Conservation (phyloP, 2,113 vertebrate genomes). For the Oxyura jamaicensis region DNA sequence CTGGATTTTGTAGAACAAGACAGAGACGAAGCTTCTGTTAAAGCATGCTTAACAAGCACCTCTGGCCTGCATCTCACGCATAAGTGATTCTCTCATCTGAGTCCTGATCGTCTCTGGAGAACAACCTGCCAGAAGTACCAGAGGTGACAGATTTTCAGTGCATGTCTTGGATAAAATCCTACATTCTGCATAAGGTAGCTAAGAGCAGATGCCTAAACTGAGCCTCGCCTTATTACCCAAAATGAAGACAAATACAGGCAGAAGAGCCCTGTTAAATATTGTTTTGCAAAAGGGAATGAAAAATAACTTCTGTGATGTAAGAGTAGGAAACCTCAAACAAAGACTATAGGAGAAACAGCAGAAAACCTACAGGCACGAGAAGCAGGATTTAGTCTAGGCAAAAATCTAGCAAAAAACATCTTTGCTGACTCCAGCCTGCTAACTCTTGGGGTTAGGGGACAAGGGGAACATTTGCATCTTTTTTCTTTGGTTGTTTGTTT, state of each 20-base stretch:
- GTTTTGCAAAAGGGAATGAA: not conserved
- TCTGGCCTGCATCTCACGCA: not conserved
- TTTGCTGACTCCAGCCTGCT: not conserved
- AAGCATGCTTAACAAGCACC: not conserved
- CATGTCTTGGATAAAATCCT: slow-evolving; percentile 32
- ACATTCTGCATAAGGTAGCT: not conserved
- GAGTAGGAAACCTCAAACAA: not conserved
- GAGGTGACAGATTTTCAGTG: slow-evolving; percentile 18
- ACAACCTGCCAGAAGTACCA: slow-evolving; percentile 1
- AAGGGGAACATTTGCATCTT: not conserved
- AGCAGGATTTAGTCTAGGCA: not conserved
- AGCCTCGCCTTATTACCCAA: not conserved
- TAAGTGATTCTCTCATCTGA: slow-evolving; percentile 26
- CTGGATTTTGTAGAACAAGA: not conserved
- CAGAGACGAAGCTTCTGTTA: not conserved
- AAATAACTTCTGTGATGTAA: not conserved
- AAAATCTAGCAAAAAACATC: not conserved
- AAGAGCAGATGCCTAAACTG: not conserved
- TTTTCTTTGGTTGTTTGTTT: not conserved
- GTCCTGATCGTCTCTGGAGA: not conserved
- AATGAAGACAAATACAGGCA: not conserved
- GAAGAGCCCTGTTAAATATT: not conserved
- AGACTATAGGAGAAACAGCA: not conserved
- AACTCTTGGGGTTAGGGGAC: not conserved
- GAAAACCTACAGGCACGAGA: not conserved